Evolutionary conservation across 1,140 invertebrate species (phyloP).

Genomic region (Dendroctonus valens): DNA sequence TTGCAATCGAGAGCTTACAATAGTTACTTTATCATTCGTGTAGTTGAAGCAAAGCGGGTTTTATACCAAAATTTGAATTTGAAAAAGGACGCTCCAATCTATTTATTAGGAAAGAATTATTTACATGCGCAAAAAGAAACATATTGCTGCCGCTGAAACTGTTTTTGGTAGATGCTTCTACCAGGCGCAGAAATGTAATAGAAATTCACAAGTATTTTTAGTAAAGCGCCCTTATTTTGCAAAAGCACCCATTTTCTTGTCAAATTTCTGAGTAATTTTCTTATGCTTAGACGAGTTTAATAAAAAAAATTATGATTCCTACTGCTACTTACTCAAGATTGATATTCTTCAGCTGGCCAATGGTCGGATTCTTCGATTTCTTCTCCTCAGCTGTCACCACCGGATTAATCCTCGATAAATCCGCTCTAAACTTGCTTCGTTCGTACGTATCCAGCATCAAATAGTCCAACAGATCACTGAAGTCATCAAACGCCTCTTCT

Average conservation of each 20-base stretch:
- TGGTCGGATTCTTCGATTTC: conserved; percentile 58
- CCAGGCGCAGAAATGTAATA: too few species aligned
- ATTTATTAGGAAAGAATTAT: too few species aligned
- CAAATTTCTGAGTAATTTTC: background rate
- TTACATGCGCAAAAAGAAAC: too few species aligned
- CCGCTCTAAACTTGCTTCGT: conserved; percentile 46
- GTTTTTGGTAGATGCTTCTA: too few species aligned
- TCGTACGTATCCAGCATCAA: conserved; percentile 53
- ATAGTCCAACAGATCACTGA: conserved; percentile 57
- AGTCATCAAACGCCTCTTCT: conserved; percentile 58
- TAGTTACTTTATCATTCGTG: too few species aligned
- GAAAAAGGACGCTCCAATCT: too few species aligned
- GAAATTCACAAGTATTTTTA: too few species aligned
- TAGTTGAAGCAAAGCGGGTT: too few species aligned
- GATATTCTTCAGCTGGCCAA: conserved; percentile 59
- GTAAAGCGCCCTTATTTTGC: background rate
- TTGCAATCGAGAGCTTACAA: too few species aligned
- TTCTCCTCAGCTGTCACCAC: conserved; percentile 56
- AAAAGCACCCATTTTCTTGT: conserved; percentile 47
- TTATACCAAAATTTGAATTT: too few species aligned
- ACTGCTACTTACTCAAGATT: conserved; percentile 46
- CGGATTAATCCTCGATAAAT: conserved; percentile 41
- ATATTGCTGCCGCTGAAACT: too few species aligned
- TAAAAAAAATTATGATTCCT: conserved; percentile 50
- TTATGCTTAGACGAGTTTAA: background rate